phyloP scores from a whole-genome alignment of 2,113 vertebrate species.

The Myanophis thanlyinensis region DNA sequence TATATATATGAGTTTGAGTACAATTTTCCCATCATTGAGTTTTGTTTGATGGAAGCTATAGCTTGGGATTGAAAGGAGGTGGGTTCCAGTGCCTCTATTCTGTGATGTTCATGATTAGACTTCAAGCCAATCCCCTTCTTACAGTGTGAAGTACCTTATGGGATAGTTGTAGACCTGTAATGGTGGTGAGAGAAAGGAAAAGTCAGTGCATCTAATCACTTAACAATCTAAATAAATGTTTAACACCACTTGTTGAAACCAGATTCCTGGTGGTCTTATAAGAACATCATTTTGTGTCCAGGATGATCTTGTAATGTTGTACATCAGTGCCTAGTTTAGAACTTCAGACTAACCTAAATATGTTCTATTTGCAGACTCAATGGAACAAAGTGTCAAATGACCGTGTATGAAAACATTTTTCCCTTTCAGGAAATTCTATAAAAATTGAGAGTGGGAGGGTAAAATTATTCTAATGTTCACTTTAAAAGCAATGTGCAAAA shows the following conservation, averaged over 20 bases:
- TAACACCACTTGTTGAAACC: background rate
- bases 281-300: background rate
- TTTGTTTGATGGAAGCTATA: background rate
- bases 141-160: background rate
- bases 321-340: slow-evolving; percentile 36
- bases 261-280: background rate
- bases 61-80: background rate
- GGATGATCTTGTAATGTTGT: slow-evolving; percentile 3
- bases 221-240: background rate
- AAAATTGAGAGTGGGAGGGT: background rate
- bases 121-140: background rate
- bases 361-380: slow-evolving; percentile 81
- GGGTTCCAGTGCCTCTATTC: background rate
- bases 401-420: slow-evolving; percentile 85
- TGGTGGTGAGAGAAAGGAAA: background rate
- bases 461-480: slow-evolving; percentile 9
- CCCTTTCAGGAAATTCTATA: slow-evolving; percentile 16
- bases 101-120: background rate
- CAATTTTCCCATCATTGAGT: background rate
- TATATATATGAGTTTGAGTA: background rate
- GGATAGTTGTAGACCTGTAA: background rate
- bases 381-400: slow-evolving; percentile 77
- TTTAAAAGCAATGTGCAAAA: slow-evolving; percentile 10
- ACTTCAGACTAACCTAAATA: slow-evolving; percentile 63
- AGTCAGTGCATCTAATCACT: background rate